Conservation (phyloP, 2,888 invertebrate genomes). For the Chloroclystis v-ata region DNA sequence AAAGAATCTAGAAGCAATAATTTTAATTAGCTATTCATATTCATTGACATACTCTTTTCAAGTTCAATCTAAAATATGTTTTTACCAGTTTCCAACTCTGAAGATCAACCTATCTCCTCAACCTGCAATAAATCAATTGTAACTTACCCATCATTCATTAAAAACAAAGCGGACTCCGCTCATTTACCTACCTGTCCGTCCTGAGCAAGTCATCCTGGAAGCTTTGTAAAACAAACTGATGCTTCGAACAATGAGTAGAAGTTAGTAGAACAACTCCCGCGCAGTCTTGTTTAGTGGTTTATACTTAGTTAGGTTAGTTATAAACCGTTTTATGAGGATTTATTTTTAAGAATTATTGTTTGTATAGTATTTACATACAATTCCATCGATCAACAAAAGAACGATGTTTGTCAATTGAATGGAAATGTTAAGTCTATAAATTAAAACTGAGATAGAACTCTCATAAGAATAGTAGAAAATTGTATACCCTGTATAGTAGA, state of each 20-base stretch:
- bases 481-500: too few species aligned
- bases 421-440: too few species aligned
- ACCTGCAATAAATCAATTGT: conserved; percentile 3
- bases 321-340: conserved; percentile 7
- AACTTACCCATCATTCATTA: conserved; percentile 11
- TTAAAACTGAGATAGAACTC: too few species aligned
- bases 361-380: neutral
- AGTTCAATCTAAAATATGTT: too few species aligned
- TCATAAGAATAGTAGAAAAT: too few species aligned
- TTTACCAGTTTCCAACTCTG: too few species aligned
- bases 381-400: neutral
- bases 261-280: conserved; percentile 4
- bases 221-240: conserved; percentile 29
- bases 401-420: neutral
- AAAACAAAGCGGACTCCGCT: conserved; percentile 20
- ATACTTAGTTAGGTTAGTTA: conserved; percentile 1
- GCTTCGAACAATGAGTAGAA: conserved; percentile 14
- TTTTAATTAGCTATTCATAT: too few species aligned
- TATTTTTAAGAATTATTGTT: neutral
- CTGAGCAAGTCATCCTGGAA: conserved; percentile 29
- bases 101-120: neutral
- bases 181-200: conserved; percentile 27
- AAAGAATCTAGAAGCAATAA: too few species aligned
- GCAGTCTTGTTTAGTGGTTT: too few species aligned
- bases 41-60: too few species aligned